Evolutionary conservation across 2,113 vertebrate genomes (phyloP).

Genomic region (Bucco capensis): DNA sequence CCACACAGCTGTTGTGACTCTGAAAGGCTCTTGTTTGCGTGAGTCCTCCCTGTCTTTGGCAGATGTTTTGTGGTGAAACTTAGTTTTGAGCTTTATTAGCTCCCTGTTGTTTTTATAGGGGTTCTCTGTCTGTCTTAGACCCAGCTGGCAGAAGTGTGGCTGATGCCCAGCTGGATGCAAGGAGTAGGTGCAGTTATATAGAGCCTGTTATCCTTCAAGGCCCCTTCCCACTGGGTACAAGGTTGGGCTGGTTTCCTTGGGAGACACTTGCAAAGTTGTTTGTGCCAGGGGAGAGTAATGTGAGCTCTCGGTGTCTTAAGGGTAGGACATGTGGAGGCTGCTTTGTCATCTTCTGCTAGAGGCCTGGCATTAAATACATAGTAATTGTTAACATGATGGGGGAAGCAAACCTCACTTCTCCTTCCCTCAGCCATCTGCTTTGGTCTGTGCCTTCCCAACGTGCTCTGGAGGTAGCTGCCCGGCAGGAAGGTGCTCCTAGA

Average conservation of each 20-base stretch:
- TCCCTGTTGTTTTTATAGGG: conserved; percentile 9
- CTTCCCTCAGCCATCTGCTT: not conserved
- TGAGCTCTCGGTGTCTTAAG: not conserved
- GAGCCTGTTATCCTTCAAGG: not conserved
- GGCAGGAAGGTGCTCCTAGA: not conserved
- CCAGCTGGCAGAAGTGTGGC: not conserved
- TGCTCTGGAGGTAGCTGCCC: not conserved
- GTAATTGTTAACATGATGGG: not conserved
- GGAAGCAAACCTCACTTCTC: not conserved
- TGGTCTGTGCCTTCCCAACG: not conserved
- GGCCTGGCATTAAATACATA: not conserved
- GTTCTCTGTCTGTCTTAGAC: not conserved
- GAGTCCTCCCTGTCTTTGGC: conserved; percentile 32
- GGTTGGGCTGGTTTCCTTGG: not conserved
- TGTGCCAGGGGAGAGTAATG: not conserved
- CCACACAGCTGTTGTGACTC: not conserved
- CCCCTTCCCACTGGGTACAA: not conserved
- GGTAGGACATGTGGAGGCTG: not conserved
- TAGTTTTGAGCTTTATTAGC: conserved; percentile 15
- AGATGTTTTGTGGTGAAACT: conserved; percentile 1
- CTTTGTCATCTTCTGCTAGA: not conserved
- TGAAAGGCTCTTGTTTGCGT: not conserved
- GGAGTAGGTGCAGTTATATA: not conserved
- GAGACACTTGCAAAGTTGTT: not conserved
- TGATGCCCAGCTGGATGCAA: not conserved